phyloP scores from a whole-genome alignment of 2,888 invertebrate species.

The Agrotis ipsilon region DNA sequence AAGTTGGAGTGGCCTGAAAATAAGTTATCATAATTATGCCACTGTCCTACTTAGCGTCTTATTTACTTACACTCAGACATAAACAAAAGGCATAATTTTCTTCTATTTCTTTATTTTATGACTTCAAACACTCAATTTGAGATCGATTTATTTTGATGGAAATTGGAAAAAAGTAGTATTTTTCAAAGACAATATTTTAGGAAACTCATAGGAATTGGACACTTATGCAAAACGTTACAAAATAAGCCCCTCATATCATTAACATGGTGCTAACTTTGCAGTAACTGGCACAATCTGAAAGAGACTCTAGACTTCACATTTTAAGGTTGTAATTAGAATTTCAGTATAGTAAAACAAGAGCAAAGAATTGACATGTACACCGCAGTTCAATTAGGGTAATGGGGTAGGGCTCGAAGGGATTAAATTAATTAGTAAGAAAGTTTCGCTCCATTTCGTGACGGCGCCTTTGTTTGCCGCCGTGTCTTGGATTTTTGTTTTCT shows the following conservation, averaged over 20 bases:
- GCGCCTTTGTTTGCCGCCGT: conserved; percentile 86
- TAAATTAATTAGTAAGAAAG: conserved; percentile 91
- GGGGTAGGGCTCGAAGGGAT: conserved; percentile 90
- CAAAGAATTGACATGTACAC: conserved; percentile 91
- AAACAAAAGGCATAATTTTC: conserved; percentile 18
- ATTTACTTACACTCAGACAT: conserved; percentile 54
- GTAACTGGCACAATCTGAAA: conserved; percentile 47
- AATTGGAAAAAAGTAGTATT: conserved; percentile 32
- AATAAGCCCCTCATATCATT: conserved; percentile 85
- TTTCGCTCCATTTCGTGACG: conserved; percentile 85
- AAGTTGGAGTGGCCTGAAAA: conserved; percentile 34
- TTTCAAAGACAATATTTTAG: conserved; percentile 56
- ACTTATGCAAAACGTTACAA: conserved; percentile 88
- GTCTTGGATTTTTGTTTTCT: conserved; percentile 80
- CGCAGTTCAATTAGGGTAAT: conserved; percentile 91
- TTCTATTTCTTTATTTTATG: conserved; percentile 19
- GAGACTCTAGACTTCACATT: conserved; percentile 19
- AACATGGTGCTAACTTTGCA: conserved; percentile 76
- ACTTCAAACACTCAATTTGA: conserved; percentile 58
- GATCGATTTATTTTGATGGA: conserved; percentile 30
- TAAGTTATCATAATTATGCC: conserved; percentile 53
- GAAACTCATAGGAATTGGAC: conserved; percentile 71
- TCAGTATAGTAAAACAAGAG: conserved; percentile 64
- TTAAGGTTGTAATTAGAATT: conserved; percentile 66
- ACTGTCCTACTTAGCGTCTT: conserved; percentile 25